Evolutionary conservation across 2,797 vertebrate species (phyloP), one percentile per base, ranked within the genome.

Genomic region (Cyprinodon diabolis): DNA sequence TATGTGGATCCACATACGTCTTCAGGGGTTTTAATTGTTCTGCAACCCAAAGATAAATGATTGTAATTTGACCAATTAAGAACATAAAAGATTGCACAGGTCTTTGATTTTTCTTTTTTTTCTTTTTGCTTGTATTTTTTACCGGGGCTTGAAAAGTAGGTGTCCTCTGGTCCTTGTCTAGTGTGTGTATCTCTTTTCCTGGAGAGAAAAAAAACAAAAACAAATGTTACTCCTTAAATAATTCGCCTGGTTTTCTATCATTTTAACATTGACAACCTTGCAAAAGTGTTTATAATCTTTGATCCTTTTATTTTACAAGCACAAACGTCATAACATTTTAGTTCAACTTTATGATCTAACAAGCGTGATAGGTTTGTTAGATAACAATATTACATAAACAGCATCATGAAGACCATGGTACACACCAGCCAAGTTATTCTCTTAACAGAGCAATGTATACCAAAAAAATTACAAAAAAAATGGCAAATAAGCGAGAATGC

Each of bases 11-110:
- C 78, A 99, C 98, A 0, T 99, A 99, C 0, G 97, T 98, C 90
- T 99, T 99, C 80, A 99, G 92, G 51, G 98, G 98, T 88, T 99
- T 99, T 81, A 99, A 84, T 93, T 99, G 98, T 62, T 99, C 98
- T 99, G 90, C 21, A 35, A 55, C 30, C 6, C 66, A 17, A 75
- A 82, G 37, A 57, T 14, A 35, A 14, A 58, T 40, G 68, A 72
- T 72, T 66, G 0, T 0, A 67, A 17, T 17, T 81, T 78, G 63
- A 70, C 6, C 35, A 73, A 10, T 57, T 13, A 4, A 68, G 12
- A 4, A 5, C 58, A 8, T 48, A 13, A 71, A 23, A 68, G 7
- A 68, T 1, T 40, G 72, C 74, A 6, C 0, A 9, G 4, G 7
- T 47, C 48, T 25, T 48, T 6, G 30, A 30, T 30, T 30, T 30